phyloP scores from a whole-genome alignment of 2,113 vertebrate species.

The Cavia aperea region DNA sequence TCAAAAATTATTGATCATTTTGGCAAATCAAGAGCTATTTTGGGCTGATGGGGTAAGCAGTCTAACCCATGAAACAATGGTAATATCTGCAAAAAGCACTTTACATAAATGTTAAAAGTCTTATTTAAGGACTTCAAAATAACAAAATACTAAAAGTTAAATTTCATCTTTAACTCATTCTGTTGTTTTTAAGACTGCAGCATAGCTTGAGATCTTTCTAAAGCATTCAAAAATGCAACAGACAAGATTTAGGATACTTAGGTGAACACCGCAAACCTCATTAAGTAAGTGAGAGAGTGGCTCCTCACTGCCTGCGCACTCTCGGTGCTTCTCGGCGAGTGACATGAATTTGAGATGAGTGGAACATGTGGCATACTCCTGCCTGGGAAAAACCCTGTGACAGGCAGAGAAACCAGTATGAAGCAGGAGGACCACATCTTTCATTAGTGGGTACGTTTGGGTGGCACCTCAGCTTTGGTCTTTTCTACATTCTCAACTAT shows the following conservation, averaged over 20 bases:
- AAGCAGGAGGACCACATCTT: neutral
- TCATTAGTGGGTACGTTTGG: neutral
- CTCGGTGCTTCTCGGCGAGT: neutral
- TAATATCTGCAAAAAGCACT: slow-evolving; percentile 66
- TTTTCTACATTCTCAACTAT: neutral
- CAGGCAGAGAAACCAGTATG: accelerated
- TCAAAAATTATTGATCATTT: slow-evolving; percentile 74
- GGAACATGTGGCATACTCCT: accelerated
- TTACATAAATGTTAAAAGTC: slow-evolving; percentile 34
- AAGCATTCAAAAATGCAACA: slow-evolving; percentile 3
- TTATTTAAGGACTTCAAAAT: slow-evolving; percentile 63
- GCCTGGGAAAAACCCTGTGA: neutral
- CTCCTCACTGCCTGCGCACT: neutral
- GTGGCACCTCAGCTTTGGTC: neutral
- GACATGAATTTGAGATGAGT: neutral
- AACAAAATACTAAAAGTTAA: slow-evolving; percentile 61
- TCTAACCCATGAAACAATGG: slow-evolving; percentile 77
- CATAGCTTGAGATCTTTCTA: slow-evolving; percentile 1
- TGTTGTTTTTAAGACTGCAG: slow-evolving; percentile 28
- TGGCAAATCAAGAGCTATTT: slow-evolving; percentile 78
- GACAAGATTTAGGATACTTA: neutral
- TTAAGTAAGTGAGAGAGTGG: neutral
- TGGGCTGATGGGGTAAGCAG: slow-evolving; percentile 63
- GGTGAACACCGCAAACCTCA: neutral
- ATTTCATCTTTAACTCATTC: slow-evolving; percentile 21